Conservation (phyloP, 2,797 vertebrate species). For the Prionace glauca region DNA sequence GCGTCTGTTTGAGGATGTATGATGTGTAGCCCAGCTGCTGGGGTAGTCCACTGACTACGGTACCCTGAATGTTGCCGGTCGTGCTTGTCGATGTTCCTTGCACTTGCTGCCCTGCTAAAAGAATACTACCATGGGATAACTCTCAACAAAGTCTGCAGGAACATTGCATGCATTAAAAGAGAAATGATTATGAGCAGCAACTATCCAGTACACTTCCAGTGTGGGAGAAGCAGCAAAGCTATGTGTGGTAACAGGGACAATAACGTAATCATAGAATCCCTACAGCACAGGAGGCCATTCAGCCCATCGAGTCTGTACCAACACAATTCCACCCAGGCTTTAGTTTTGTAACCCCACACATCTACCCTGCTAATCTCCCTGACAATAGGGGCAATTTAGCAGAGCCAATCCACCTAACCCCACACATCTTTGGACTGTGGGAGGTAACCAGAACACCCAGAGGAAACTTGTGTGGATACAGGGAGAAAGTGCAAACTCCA, state of each 20-base stretch:
- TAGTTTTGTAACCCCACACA: too few relatives aligned
- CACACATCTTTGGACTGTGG: too few relatives aligned
- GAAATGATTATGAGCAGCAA: background rate
- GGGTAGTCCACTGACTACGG: constrained; percentile 68
- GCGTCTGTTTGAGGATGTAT: constrained; percentile 96
- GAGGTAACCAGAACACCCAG: too few relatives aligned
- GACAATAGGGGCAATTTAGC: too few relatives aligned
- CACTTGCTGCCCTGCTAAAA: constrained; percentile 74
- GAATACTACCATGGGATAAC: background rate
- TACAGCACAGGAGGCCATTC: too few relatives aligned
- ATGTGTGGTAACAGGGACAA: background rate
- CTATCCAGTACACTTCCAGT: background rate
- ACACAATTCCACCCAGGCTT: too few relatives aligned
- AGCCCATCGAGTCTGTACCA: too few relatives aligned
- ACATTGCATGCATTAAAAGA: background rate
- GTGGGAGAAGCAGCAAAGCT: background rate
- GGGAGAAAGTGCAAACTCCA: too few relatives aligned
- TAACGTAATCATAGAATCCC: background rate
- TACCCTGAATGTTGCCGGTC: constrained; percentile 61
- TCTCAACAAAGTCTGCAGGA: background rate
- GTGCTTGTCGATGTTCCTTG: constrained; percentile 60
- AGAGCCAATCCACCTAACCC: too few relatives aligned
- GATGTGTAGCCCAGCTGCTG: constrained; percentile 95
- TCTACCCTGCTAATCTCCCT: too few relatives aligned
- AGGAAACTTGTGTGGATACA: too few relatives aligned